phyloP scores from a whole-genome alignment of 2,797 vertebrate species.

The Phrynocephalus guinanensis region DNA sequence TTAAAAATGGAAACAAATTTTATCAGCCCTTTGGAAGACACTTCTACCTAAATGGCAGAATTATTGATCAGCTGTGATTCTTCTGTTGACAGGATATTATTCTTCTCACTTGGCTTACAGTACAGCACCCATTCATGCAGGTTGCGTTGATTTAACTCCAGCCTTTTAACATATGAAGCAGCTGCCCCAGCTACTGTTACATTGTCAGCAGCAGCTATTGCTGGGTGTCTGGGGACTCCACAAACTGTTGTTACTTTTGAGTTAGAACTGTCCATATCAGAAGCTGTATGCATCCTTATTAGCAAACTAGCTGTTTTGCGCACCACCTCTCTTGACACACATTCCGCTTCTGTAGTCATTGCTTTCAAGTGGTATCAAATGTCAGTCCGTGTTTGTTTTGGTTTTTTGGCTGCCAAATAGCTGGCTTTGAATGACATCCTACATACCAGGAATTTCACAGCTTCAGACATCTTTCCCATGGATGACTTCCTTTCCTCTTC shows the following conservation, averaged over 20 bases:
- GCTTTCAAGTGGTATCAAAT: slow-evolving; percentile 40
- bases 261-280: not conserved
- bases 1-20: no score
- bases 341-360: slow-evolving; percentile 45
- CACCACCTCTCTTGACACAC: slow-evolving; percentile 45
- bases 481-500: not conserved
- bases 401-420: slow-evolving; percentile 36
- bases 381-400: slow-evolving; percentile 26
- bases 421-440: slow-evolving; percentile 16
- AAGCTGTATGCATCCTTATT: not conserved
- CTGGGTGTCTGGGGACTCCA: not conserved
- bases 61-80: not conserved
- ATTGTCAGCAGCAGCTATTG: not conserved
- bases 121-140: not conserved
- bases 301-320: slow-evolving; percentile 34
- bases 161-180: not conserved
- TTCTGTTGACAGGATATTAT: not conserved
- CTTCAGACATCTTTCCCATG: not conserved
- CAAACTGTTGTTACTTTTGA: slow-evolving; percentile 17
- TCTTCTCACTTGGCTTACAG: not conserved
- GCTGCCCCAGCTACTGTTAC: not conserved
- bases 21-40: no score
- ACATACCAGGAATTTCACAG: slow-evolving; percentile 40
- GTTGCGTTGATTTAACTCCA: not conserved
- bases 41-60: not conserved